A percentile compares a stretch with the other conserved stretches of the same genome.
Evolutionary conservation across 35 echinoderm and acorn worm species (phyloP).

Genomic region (Chiridota heheva): DNA sequence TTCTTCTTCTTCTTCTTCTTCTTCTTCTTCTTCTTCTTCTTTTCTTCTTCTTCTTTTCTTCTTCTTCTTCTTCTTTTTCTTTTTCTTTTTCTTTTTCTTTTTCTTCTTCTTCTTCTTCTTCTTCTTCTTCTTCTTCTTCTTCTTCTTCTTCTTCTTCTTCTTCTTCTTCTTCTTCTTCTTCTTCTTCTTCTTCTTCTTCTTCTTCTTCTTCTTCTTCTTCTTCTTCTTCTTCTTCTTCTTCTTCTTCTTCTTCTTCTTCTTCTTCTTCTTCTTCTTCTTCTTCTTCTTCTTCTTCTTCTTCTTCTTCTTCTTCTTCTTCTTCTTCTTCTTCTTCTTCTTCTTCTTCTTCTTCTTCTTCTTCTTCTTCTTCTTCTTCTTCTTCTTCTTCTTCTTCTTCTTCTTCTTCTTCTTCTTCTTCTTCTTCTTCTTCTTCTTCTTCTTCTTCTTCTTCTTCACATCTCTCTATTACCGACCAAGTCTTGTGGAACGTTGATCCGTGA

Average conservation of each 20-base stretch:
- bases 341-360: not conserved
- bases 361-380: not conserved
- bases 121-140: too few relatives aligned
- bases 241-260: not conserved
- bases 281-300: not conserved
- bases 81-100: not conserved
- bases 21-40: slow-evolving; percentile 11
- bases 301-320: not conserved
- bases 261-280: not conserved
- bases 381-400: not conserved
- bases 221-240: not conserved
- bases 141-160: too few relatives aligned
- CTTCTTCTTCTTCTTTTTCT: not conserved
- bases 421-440: not conserved
- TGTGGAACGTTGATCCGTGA: too few relatives aligned
- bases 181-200: not conserved
- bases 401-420: not conserved
- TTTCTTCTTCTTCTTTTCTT: slow-evolving; percentile 1
- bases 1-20: not conserved
- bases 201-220: not conserved
- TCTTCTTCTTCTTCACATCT: not conserved
- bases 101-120: too few relatives aligned
- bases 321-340: not conserved
- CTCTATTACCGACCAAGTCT: not conserved
- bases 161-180: too few relatives aligned